Base-by-base conservation (phyloP, 2,888 invertebrate genomes). In the Cerastis leucographa region DNA sequence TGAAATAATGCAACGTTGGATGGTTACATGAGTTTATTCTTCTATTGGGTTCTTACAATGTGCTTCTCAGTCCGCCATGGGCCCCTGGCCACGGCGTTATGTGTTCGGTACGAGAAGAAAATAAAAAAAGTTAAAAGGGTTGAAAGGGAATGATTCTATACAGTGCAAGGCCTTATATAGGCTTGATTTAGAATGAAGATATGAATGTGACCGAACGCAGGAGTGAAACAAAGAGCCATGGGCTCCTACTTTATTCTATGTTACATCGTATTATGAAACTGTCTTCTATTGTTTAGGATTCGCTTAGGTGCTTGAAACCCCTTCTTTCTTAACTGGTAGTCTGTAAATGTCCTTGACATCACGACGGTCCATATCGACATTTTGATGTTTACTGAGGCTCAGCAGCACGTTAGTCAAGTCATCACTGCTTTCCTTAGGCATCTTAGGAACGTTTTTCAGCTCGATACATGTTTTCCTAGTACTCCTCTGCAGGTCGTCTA, bases 331-430 rank as follows among this genome's bases (percentile, higher is more conserved):
- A 29, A 25, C 25, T 14, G 59, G 59, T 7, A 59, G 59, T 7
- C 72, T 42, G 22, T 65, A 56, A 17, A 72, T 72, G 19, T 72
- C 72, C n/a, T 72, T 66, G n/a, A 72, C 9, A 44, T 66, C 65
- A 29, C 44, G 65, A 35, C 19, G 19, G 1, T 54, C 71, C 72
- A 72, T 65, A 7, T 72, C 72, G 8, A 66, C 8, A 56, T 22
- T 29, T 56, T 66, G 19, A 2, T 72, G 11, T 42, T 66, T 65
- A 1, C 22, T 19, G 19, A 72, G 14, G 44, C 25, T 65, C 44
- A 46, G 19, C 8, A 72, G 65, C 72, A 72, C 66, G 6, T 44
- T 66, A 35, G 44, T 44, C 22, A 72, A 65, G 51, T 72, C 72
- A 17, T 29, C 54, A n/a, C 56, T 56, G 17, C 29, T 72, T 72